A percentile compares a stretch with the other conserved stretches of the same genome.
phyloP scores from a whole-genome alignment of 2,888 invertebrate genomes.

The Thyatira batis region DNA sequence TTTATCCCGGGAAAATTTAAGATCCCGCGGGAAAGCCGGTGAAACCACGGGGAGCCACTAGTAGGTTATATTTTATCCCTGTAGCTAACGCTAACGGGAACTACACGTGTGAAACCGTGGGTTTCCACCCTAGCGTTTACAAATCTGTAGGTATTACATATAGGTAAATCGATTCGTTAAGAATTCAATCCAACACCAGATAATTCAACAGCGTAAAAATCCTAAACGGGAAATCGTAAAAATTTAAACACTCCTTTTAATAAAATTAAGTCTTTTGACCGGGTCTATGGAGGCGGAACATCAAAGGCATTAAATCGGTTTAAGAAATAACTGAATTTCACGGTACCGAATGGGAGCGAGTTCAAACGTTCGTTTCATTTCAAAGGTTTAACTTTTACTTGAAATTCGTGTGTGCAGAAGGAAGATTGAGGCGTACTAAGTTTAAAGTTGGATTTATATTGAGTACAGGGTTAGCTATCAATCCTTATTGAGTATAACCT shows the following conservation, averaged over 20 bases:
- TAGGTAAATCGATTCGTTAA: too few relatives aligned
- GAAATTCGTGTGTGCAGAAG: slow-evolving; percentile 9
- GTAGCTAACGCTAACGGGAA: too few relatives aligned
- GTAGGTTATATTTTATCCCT: too few relatives aligned
- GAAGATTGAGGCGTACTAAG: not conserved
- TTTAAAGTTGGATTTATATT: too few relatives aligned
- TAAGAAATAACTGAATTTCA: slow-evolving; percentile 15
- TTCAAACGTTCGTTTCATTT: slow-evolving; percentile 10
- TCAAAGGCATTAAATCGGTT: slow-evolving; percentile 16
- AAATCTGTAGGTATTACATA: too few relatives aligned
- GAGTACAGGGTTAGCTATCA: too few relatives aligned
- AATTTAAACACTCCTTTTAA: not conserved
- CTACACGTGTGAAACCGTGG: too few relatives aligned
- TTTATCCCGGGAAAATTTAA: too few relatives aligned
- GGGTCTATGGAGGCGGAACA: not conserved
- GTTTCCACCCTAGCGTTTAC: too few relatives aligned
- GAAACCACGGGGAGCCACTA: too few relatives aligned
- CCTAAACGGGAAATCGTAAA: not conserved
- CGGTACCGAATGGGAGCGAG: not conserved
- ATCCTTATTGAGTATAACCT: too few relatives aligned
- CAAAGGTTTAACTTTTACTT: slow-evolving; percentile 12
- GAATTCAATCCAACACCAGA: not conserved
- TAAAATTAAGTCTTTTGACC: not conserved
- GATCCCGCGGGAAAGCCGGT: too few relatives aligned
- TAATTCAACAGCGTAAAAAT: not conserved